Evolutionary conservation across 2,113 vertebrate species (phyloP).

Genomic region (Hipposideros armiger): DNA sequence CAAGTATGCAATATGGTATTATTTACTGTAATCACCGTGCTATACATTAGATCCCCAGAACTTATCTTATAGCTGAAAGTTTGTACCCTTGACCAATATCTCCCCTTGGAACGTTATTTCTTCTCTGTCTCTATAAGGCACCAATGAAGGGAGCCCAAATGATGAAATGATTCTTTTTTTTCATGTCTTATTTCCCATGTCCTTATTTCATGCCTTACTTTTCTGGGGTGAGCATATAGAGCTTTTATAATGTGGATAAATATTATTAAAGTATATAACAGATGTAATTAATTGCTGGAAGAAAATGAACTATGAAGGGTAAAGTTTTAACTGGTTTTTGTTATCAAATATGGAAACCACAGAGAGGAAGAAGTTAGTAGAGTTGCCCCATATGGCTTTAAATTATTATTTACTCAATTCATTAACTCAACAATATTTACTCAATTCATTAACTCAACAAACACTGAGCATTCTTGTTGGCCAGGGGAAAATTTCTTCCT

Average conservation of each 20-base stretch:
- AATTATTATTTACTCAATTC: neutral
- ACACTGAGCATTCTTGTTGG: conserved; percentile 15
- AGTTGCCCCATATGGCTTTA: neutral
- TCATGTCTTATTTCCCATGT: neutral
- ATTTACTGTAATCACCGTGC: neutral
- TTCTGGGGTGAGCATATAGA: neutral
- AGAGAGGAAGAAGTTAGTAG: neutral
- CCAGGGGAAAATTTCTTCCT: neutral
- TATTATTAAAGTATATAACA: conserved; percentile 22
- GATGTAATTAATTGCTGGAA: neutral
- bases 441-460: neutral
- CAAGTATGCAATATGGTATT: neutral
- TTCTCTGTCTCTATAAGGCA: neutral
- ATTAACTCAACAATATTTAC: neutral
- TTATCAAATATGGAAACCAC: neutral
- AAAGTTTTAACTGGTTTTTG: neutral
- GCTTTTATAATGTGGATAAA: neutral
- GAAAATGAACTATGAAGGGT: neutral
- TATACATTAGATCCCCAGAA: neutral
- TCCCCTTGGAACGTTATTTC: neutral
- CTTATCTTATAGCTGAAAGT: neutral
- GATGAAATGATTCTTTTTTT: neutral
- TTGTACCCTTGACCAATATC: neutral
- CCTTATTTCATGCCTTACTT: neutral
- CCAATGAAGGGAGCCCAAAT: neutral